Evolutionary conservation across 2,888 invertebrate genomes (phyloP), one percentile per base, ranked within the genome.

Genomic region (Drosophila siamana): DNA sequence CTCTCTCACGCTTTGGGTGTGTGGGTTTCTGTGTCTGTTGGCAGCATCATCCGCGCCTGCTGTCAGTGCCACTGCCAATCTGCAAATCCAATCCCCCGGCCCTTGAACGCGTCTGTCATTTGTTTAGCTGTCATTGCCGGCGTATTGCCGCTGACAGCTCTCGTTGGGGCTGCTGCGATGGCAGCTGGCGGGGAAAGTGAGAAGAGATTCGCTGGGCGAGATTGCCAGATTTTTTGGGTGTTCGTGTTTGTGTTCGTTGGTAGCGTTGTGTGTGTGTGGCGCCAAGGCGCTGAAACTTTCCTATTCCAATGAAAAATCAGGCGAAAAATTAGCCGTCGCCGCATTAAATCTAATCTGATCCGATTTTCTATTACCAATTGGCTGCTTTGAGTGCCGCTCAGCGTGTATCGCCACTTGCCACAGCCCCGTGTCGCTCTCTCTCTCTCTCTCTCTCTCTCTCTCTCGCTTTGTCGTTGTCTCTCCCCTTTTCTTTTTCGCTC

Each of bases 281-380:
- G 86, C 81, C 84, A 80, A 68, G 68, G 47, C 60, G 44, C 59
- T 50, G 33, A 46, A 69, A 62, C 54, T 68, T 70, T 51, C 41
- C 66, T 60, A 56, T 68, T 48, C 60, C 80, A 60, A 76, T 86
- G 82, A 86, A 74, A 84, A 85, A 84, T 84, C 84, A 75, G 55
- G 55, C 82, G 74, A 72, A 77, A 86, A 86, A 86, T 86, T 86
- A 86, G 85, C 75, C 74, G 83, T 74, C 71, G 85, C 82, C 83
- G 85, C 86, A 86, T 86, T 86, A 86, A 85, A 79, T 80, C 85
- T 86, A 85, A 86, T 84, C 85, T 86, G 85, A 86, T 86, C 77
- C 86, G 85, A 86, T 86, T 85, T 86, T 86, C 86, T 80, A 85
- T 86, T 86, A 85, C 80, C 86, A 80, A 82, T 86, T 81, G 80